Evolutionary conservation across 2,113 vertebrate genomes (phyloP).

Genomic region (Noturus placidus): DNA sequence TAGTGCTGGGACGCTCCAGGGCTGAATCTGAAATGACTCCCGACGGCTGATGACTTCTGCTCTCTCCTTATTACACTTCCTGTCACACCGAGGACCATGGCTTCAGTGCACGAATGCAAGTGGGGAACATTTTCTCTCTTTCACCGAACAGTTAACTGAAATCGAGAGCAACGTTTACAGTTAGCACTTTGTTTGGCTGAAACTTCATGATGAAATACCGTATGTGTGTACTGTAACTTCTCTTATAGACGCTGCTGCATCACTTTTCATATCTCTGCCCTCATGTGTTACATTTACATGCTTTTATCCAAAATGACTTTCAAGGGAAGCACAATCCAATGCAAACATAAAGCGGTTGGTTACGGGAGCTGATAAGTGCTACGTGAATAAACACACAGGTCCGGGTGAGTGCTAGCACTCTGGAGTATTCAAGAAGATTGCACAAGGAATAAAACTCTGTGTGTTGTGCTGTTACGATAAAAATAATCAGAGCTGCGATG

Average conservation of each 20-base stretch:
- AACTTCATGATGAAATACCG: neutral
- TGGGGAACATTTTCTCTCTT: neutral
- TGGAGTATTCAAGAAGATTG: neutral
- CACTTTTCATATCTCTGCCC: neutral
- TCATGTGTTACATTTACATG: neutral
- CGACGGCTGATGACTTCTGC: neutral
- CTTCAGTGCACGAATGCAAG: neutral
- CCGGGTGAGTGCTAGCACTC: neutral
- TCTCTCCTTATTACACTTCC: slow-evolving; percentile 3
- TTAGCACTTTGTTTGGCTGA: neutral
- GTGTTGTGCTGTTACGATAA: neutral
- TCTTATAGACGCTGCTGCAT: neutral
- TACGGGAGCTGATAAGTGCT: neutral
- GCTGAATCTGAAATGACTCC: slow-evolving; percentile 22
- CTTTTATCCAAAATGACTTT: neutral
- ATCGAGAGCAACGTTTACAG: neutral
- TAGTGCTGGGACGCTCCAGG: slow-evolving; percentile 10
- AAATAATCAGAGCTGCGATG: neutral
- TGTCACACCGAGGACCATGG: neutral
- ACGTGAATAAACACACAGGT: neutral
- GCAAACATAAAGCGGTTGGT: neutral
- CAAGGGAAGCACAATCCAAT: neutral
- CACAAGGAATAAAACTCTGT: neutral
- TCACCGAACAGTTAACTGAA: neutral
- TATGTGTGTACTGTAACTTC: neutral